phyloP scores from a whole-genome alignment of 2,113 vertebrate genomes.

The Plotosus lineatus region DNA sequence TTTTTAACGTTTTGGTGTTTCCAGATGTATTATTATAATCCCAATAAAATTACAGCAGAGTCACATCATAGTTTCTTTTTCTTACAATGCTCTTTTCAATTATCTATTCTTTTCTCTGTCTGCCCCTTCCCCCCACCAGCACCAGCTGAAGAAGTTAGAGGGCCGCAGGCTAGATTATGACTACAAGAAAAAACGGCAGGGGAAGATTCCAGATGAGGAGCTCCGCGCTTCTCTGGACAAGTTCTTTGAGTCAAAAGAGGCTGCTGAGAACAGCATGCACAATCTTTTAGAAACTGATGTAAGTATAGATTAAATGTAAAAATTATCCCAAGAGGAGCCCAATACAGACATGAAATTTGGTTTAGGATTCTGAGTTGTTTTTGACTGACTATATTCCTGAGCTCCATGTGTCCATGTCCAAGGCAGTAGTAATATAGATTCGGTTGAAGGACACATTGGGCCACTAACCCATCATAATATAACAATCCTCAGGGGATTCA shows the following conservation, averaged over 20 bases:
- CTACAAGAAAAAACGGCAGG: conserved; percentile 98
- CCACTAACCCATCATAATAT: not conserved
- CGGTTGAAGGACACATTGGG: not conserved
- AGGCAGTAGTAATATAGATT: not conserved
- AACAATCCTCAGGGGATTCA: not conserved
- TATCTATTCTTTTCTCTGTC: not conserved
- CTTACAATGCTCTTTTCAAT: not conserved
- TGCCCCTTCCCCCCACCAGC: conserved; percentile 67
- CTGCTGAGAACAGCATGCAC: conserved; percentile 88
- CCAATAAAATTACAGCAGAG: not conserved
- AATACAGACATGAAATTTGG: not conserved
- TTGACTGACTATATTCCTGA: not conserved
- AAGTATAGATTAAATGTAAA: conserved; percentile 56
- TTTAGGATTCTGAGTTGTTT: not conserved
- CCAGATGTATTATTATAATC: not conserved
- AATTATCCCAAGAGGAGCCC: not conserved
- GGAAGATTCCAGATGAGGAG: conserved; percentile 92
- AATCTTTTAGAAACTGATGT: conserved; percentile 96
- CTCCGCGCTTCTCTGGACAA: conserved; percentile 88
- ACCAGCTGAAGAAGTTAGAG: conserved; percentile 94
- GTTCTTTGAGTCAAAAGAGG: conserved; percentile 93
- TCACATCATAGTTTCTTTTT: not conserved
- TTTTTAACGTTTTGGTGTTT: not conserved
- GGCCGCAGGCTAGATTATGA: conserved; percentile 93
- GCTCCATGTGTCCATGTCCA: not conserved